Conservation (phyloP, 2,888 invertebrate genomes). For the Coenonympha glycerion region DNA sequence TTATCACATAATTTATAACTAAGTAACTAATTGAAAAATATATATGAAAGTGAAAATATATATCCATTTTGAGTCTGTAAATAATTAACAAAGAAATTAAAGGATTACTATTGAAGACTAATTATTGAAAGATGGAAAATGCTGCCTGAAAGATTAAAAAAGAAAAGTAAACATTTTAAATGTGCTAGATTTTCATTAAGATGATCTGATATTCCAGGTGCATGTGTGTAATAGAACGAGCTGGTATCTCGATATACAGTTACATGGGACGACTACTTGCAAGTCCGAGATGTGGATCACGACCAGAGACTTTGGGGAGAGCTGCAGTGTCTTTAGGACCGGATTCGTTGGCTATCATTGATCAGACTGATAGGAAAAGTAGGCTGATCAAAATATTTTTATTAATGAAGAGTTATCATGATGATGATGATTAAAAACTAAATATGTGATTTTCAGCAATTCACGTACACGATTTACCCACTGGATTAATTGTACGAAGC, state of each 20-base stretch:
- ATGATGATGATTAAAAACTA: too few relatives aligned
- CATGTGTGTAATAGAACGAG: conserved; percentile 90
- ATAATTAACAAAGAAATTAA: too few relatives aligned
- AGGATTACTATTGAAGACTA: too few relatives aligned
- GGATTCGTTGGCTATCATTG: conserved; percentile 90
- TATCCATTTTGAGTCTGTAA: too few relatives aligned
- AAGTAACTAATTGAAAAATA: background rate
- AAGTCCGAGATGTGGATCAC: conserved; percentile 90
- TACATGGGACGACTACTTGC: conserved; percentile 93
- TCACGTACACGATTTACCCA: conserved; percentile 89
- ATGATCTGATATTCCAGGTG: conserved; percentile 75
- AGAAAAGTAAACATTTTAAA: too few relatives aligned
- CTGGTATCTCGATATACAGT: conserved; percentile 89
- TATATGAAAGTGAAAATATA: too few relatives aligned
- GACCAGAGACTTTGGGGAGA: conserved; percentile 86
- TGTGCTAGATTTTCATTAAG: too few relatives aligned
- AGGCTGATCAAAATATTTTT: too few relatives aligned
- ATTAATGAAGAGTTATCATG: too few relatives aligned
- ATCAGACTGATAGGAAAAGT: conserved; percentile 90
- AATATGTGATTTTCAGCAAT: conserved; percentile 69
- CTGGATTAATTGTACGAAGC: conserved; percentile 79
- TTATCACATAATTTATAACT: background rate
- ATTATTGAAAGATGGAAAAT: too few relatives aligned
- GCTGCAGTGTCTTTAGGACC: conserved; percentile 88
- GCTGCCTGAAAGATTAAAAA: too few relatives aligned